A percentile compares a stretch with the other conserved stretches of the same genome.
Evolutionary conservation across 2,113 vertebrate species (phyloP).

Genomic region (Lepidothrix coronata): DNA sequence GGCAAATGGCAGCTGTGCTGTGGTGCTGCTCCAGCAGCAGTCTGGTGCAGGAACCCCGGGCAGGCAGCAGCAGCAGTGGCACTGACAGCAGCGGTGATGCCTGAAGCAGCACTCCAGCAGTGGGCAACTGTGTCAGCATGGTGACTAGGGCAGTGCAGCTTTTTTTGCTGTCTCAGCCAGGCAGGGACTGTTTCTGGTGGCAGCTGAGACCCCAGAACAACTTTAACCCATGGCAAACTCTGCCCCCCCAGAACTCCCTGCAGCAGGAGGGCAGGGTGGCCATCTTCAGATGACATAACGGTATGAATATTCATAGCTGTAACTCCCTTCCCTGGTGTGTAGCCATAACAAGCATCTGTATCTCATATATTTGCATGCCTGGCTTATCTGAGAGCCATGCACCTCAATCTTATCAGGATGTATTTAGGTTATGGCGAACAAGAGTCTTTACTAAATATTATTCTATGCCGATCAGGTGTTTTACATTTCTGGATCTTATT

Average conservation of each 20-base stretch:
- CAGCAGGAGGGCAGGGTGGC: too few relatives aligned
- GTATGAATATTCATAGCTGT: background rate
- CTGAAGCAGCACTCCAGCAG: background rate
- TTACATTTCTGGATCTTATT: background rate
- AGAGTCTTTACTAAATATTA: background rate
- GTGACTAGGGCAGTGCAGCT: background rate
- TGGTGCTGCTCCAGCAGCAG: background rate
- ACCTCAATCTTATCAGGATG: background rate
- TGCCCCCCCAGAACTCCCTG: background rate
- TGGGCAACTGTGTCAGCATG: background rate
- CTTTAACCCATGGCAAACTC: background rate
- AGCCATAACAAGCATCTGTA: background rate
- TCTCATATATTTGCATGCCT: background rate
- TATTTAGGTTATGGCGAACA: background rate
- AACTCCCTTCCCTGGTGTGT: background rate
- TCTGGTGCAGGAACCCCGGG: background rate
- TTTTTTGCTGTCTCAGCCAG: background rate
- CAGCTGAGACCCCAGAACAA: background rate
- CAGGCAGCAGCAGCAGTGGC: accelerated
- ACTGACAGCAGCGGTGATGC: background rate
- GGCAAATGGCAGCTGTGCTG: background rate
- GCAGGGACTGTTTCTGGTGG: background rate
- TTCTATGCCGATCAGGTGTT: background rate
- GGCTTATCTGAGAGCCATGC: accelerated
- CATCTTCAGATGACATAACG: too few relatives aligned